A percentile compares a stretch with the other conserved stretches of the same genome.
Conservation (phyloP, 2,888 invertebrate species). For the Dendrolimus houi region DNA sequence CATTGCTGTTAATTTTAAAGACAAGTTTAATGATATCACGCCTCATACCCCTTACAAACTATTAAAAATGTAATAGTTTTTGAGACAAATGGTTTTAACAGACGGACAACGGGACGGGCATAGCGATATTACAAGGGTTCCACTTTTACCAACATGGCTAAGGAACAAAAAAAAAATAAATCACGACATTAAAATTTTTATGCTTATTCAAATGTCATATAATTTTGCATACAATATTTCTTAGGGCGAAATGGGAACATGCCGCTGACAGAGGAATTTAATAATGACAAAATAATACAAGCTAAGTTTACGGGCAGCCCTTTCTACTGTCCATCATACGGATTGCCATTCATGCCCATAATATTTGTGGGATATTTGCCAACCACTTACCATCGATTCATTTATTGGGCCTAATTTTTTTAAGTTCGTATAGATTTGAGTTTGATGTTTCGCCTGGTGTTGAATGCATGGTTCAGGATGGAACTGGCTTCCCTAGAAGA, state of each 20-base stretch:
- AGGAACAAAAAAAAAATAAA: slow-evolving; percentile 35
- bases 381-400: slow-evolving; percentile 68
- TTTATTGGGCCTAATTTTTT: slow-evolving; percentile 40
- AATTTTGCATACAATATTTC: slow-evolving; percentile 76
- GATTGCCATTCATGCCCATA: slow-evolving; percentile 69
- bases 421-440: neutral
- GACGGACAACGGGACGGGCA: too few relatives aligned
- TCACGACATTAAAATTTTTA: slow-evolving; percentile 56
- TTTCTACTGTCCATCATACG: slow-evolving; percentile 75
- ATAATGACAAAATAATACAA: slow-evolving; percentile 77
- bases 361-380: slow-evolving; percentile 67
- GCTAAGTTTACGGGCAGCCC: slow-evolving; percentile 69
- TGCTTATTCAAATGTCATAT: slow-evolving; percentile 75
- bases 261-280: slow-evolving; percentile 72
- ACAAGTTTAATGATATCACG: too few relatives aligned
- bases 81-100: too few relatives aligned
- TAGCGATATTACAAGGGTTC: neutral
- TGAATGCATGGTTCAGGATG: too few relatives aligned
- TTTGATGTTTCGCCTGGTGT: too few relatives aligned
- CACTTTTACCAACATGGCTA: neutral
- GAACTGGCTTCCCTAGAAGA: too few relatives aligned
- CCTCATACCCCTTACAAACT: too few relatives aligned
- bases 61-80: too few relatives aligned
- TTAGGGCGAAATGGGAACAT: slow-evolving; percentile 65
- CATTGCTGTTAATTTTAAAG: too few relatives aligned